Evolutionary conservation across 2,113 vertebrate species (phyloP).

Genomic region (Ptyas mucosa): DNA sequence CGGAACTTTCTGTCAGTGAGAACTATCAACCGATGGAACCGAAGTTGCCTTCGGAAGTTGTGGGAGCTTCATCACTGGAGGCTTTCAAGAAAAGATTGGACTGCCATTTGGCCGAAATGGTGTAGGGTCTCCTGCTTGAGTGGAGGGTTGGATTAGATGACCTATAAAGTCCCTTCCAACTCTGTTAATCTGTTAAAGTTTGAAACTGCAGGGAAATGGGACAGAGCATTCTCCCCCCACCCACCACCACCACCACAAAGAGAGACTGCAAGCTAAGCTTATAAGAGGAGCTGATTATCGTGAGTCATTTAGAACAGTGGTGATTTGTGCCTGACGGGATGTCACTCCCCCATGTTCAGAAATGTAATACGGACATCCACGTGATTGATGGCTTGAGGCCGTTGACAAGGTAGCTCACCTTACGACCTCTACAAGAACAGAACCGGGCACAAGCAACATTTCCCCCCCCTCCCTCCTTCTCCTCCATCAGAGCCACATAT

Average conservation of each 20-base stretch:
- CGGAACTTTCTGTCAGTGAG: no score
- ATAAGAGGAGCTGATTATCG: conserved; percentile 35
- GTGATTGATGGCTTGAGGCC: conserved; percentile 47
- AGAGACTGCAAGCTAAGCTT: conserved; percentile 25
- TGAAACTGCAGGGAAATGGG: background rate
- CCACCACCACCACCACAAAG: background rate
- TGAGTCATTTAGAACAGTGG: conserved; percentile 39
- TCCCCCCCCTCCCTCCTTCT: background rate
- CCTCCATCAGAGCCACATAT: conserved; percentile 38
- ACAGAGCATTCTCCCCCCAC: background rate
- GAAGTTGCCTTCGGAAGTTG: no score
- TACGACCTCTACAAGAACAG: conserved; percentile 43
- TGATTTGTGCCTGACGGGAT: conserved; percentile 52
- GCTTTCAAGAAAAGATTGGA: no score
- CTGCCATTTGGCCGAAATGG: no score
- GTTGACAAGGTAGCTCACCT: conserved; percentile 25
- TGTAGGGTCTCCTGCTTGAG: no score
- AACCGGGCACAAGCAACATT: conserved; percentile 29
- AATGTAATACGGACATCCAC: conserved; percentile 48
- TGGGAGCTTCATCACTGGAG: no score
- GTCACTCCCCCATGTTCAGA: conserved; percentile 48
- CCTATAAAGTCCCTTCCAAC: no score
- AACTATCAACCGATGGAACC: no score
- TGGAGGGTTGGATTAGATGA: no score
- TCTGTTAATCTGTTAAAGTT: background rate